These are phyloP conservation scores for Nixonia krombeini DNA, from an alignment of 1,140 invertebrate species.

Conservation along the genomic window DNA sequence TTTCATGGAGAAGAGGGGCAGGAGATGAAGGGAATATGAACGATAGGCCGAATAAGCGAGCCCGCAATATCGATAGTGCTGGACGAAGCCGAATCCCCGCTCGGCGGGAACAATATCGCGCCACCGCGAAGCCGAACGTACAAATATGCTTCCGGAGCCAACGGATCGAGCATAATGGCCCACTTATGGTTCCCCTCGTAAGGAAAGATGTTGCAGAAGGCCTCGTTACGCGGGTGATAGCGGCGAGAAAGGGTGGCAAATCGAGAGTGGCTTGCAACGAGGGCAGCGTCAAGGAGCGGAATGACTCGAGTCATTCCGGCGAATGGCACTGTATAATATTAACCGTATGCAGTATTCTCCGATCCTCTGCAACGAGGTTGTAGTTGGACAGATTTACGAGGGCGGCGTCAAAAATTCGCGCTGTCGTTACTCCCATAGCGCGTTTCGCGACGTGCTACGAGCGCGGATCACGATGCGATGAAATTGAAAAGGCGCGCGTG, in stretches of 20 bases:
- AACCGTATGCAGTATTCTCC: slow-evolving; percentile 37
- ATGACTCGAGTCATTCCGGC: slow-evolving; percentile 39
- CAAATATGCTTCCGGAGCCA: slow-evolving; percentile 39
- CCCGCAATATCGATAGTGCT: slow-evolving; percentile 27
- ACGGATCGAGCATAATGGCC: slow-evolving; percentile 45
- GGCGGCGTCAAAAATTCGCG: slow-evolving; percentile 52
- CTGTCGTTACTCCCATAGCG: slow-evolving; percentile 54
- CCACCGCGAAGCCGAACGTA: slow-evolving; percentile 30
- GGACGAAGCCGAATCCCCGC: slow-evolving; percentile 16
- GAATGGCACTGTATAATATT: slow-evolving; percentile 59
- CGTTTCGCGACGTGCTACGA: slow-evolving; percentile 36
- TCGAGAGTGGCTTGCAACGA: slow-evolving; percentile 28
- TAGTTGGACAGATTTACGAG: too few relatives aligned
- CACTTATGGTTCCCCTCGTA: slow-evolving; percentile 41
- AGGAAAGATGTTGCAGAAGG: slow-evolving; percentile 22
- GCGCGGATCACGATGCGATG: slow-evolving; percentile 54
- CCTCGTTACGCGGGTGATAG: slow-evolving; percentile 19
- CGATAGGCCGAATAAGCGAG: slow-evolving; percentile 26
- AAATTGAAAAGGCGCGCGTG: too few relatives aligned
- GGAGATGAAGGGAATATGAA: too few relatives aligned
- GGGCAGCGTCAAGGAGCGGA: slow-evolving; percentile 40
- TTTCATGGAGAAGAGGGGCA: too few relatives aligned
- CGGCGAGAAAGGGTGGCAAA: slow-evolving; percentile 31
- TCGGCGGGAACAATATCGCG: slow-evolving; percentile 34
- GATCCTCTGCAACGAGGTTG: slow-evolving; percentile 29